phyloP scores from a whole-genome alignment of 2,797 vertebrate genomes.

The Prionace glauca region DNA sequence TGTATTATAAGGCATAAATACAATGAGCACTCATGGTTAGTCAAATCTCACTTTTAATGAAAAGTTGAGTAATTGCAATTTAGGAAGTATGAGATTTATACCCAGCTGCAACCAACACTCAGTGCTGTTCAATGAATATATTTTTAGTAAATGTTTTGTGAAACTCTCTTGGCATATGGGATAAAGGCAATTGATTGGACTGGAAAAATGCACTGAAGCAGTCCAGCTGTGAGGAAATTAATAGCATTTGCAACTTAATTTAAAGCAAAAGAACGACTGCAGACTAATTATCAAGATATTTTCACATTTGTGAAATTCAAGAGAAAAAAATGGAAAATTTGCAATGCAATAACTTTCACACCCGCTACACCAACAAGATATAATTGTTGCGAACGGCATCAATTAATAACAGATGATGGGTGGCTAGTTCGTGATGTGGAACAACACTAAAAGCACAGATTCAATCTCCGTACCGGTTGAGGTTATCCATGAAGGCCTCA shows the following conservation, averaged over 20 bases:
- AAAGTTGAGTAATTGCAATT: neutral
- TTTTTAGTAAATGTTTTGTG: neutral
- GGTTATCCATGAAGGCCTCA: too few relatives aligned
- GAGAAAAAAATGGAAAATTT: neutral
- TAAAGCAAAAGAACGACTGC: neutral
- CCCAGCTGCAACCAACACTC: neutral
- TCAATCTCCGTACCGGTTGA: too few relatives aligned
- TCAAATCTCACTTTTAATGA: conserved; percentile 2
- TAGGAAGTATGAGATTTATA: neutral
- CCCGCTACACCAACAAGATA: neutral
- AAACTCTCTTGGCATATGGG: neutral
- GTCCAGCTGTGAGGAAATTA: neutral
- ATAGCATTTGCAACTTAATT: too few relatives aligned
- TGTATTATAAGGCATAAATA: neutral
- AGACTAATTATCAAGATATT: neutral
- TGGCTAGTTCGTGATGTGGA: too few relatives aligned
- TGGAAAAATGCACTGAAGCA: neutral
- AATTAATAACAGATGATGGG: too few relatives aligned
- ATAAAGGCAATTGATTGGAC: neutral
- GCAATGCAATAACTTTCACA: neutral
- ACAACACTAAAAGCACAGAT: too few relatives aligned
- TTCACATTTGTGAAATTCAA: neutral
- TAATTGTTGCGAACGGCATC: neutral
- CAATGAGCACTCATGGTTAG: neutral
- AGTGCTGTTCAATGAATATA: neutral